These are phyloP conservation scores for Mobula birostris DNA, from an alignment of 2,113 vertebrate species.

Conservation along the genomic window DNA sequence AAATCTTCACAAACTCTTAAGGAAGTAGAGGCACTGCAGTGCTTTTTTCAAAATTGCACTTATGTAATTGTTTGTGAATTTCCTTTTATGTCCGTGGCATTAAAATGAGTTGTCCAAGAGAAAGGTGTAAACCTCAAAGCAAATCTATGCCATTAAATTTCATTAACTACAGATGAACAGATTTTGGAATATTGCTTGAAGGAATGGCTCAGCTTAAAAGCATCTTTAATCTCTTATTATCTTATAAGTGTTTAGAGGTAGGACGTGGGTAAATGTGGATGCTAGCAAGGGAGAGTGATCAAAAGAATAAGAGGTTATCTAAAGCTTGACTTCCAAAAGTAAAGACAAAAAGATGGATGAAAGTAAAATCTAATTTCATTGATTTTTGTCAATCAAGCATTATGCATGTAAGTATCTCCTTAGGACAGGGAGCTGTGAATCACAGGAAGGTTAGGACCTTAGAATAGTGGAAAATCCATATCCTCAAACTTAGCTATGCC, in stretches of 20 bases:
- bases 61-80: neutral
- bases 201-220: neutral
- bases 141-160: neutral
- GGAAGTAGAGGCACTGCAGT: too few relatives aligned
- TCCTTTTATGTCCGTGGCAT: neutral
- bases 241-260: neutral
- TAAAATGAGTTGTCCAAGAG: neutral
- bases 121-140: neutral
- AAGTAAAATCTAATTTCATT: neutral
- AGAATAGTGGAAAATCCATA: too few relatives aligned
- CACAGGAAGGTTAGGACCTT: too few relatives aligned
- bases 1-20: too few relatives aligned
- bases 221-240: neutral
- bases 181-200: neutral
- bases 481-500: too few relatives aligned
- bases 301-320: neutral
- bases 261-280: too few relatives aligned
- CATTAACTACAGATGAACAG: neutral
- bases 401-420: neutral
- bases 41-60: too few relatives aligned
- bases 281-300: neutral
- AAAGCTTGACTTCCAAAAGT: neutral
- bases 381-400: neutral
- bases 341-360: neutral
- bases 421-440: too few relatives aligned